Percentiles rank a stretch among this genome's conserved stretches.
Conservation (phyloP, 2,797 vertebrate genomes). For the Chelonia mydas region DNA sequence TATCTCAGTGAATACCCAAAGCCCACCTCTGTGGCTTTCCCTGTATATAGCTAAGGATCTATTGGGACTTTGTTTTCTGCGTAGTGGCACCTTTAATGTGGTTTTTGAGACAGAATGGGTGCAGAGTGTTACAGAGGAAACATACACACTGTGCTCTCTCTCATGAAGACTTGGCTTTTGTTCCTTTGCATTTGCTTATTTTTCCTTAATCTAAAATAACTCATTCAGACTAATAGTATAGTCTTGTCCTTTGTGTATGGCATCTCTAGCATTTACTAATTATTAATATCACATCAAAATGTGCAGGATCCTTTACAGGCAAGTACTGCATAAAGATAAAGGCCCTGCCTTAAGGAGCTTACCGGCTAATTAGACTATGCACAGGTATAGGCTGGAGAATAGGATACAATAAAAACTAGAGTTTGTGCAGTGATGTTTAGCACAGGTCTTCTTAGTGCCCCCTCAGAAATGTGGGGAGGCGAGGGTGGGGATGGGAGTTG, state of each 20-base stretch:
- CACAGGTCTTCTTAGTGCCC: not conserved
- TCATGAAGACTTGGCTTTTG: not conserved
- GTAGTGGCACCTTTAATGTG: conserved; percentile 1
- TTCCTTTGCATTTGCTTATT: not conserved
- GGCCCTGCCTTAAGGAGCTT: not conserved
- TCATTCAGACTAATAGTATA: not conserved
- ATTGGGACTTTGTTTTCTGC: not conserved
- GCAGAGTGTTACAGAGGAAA: not conserved
- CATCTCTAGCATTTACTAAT: not conserved
- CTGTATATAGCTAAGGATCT: not conserved
- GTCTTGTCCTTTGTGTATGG: not conserved
- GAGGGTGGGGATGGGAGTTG: not conserved
- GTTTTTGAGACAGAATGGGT: not conserved
- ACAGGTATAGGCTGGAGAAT: not conserved
- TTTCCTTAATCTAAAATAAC: not conserved
- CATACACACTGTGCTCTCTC: not conserved
- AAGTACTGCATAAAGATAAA: not conserved
- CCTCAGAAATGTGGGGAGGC: not conserved
- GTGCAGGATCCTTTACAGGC: not conserved
- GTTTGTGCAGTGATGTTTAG: not conserved
- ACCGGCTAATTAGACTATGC: not conserved
- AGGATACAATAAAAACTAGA: not conserved
- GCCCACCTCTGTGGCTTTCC: not conserved
- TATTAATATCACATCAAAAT: not conserved
- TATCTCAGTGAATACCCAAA: not conserved